Percentiles rank a stretch among this genome's conserved stretches.
phyloP scores from a whole-genome alignment of 2,797 vertebrate species.

The Anguilla marmorata region DNA sequence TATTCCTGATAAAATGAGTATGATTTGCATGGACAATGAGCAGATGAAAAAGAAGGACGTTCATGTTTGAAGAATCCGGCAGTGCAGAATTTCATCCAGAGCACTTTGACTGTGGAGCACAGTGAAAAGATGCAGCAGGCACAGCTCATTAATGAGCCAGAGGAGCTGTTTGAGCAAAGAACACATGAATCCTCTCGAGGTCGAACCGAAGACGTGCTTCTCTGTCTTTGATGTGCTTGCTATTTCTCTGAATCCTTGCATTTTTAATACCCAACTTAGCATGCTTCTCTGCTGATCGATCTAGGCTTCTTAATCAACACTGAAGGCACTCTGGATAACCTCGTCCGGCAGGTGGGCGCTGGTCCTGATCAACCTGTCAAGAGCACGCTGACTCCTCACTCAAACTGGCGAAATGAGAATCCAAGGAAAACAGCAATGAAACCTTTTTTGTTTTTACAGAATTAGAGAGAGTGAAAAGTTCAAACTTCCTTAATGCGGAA shows the following conservation, averaged over 20 bases:
- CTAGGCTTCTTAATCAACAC: background rate
- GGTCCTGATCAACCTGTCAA: background rate
- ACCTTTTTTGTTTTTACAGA: background rate
- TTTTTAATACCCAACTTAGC: conserved; percentile 10
- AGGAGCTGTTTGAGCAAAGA: background rate
- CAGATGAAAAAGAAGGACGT: too few relatives aligned
- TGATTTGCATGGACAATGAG: too few relatives aligned
- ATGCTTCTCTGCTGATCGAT: background rate
- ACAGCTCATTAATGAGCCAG: background rate
- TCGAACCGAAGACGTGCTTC: background rate
- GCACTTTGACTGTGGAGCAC: background rate
- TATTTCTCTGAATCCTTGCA: background rate
- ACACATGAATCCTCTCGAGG: background rate
- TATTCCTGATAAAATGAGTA: too few relatives aligned
- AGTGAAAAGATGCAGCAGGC: background rate
- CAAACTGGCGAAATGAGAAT: background rate
- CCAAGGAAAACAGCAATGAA: background rate
- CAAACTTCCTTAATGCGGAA: background rate
- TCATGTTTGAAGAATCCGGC: too few relatives aligned
- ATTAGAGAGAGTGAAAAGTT: background rate
- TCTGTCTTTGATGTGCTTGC: background rate
- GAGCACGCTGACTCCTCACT: background rate
- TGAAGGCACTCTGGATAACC: conserved; percentile 4
- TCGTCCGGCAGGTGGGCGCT: background rate
- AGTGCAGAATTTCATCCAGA: background rate